A percentile compares a stretch with the other conserved stretches of the same genome.
phyloP scores from a whole-genome alignment of 2,113 vertebrate genomes.

The Takifugu bimaculatus region DNA sequence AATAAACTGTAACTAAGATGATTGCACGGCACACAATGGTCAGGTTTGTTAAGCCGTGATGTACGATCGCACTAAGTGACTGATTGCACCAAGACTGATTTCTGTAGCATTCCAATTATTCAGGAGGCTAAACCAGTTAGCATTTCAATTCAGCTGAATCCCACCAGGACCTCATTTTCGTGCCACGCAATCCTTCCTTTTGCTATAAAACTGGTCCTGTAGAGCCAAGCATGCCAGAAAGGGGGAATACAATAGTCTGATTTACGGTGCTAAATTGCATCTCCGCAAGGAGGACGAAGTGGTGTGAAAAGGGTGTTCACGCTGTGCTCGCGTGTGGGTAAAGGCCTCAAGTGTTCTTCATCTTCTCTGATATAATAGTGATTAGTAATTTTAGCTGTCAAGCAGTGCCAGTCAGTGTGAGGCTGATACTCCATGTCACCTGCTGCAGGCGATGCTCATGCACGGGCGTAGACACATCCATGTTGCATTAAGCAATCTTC shows the following conservation, averaged over 20 bases:
- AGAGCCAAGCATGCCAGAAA: constrained; percentile 16
- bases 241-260: constrained; percentile 3
- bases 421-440: constrained; percentile 57
- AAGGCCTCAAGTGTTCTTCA: constrained; percentile 41
- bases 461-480: constrained; percentile 28
- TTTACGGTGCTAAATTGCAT: constrained; percentile 34
- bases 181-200: constrained; percentile 13
- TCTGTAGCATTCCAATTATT: constrained; percentile 34
- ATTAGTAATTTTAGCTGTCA: constrained; percentile 64
- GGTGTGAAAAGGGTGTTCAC: constrained; percentile 5
- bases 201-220: constrained; percentile 3
- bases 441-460: constrained; percentile 33
- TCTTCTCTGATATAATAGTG: constrained; percentile 42
- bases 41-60: constrained; percentile 54
- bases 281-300: constrained; percentile 4
- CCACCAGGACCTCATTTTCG: constrained; percentile 15
- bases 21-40: constrained; percentile 66
- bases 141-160: constrained; percentile 14
- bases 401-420: constrained; percentile 34
- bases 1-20: constrained; percentile 78
- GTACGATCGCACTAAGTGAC: constrained; percentile 43
- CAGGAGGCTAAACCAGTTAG: constrained; percentile 4
- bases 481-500: constrained; percentile 47
- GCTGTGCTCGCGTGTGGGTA: constrained; percentile 11
- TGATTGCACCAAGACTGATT: constrained; percentile 48